These are phyloP conservation scores for Apteryx owenii DNA, from an alignment of 2,113 vertebrate genomes.

Conservation along the genomic window DNA sequence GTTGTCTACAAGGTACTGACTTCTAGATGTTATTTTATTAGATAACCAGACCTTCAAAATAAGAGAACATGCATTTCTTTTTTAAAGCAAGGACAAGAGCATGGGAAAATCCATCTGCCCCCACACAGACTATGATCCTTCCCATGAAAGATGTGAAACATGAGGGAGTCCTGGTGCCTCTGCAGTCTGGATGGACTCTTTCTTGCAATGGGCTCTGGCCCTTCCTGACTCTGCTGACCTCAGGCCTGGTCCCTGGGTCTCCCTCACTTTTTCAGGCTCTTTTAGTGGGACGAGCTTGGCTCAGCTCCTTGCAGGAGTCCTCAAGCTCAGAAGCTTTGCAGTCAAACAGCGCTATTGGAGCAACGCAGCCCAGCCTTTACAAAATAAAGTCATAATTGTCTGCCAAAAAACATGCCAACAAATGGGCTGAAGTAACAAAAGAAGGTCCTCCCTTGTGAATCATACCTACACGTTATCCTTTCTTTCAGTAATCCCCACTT, in stretches of 20 bases:
- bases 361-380: fast-evolving
- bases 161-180: neutral
- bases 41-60: neutral
- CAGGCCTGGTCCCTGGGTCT: neutral
- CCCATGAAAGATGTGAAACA: neutral
- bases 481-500: neutral
- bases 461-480: too few relatives aligned
- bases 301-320: neutral
- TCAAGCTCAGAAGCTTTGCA: neutral
- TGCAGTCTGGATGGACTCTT: neutral
- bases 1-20: neutral
- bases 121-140: neutral
- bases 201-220: neutral
- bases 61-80: neutral
- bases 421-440: neutral
- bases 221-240: neutral
- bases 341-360: fast-evolving
- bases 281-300: fast-evolving
- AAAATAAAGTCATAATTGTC: neutral
- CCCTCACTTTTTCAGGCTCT: neutral
- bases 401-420: fast-evolving
- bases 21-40: neutral
- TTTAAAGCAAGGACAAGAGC: too few relatives aligned
- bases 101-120: neutral
- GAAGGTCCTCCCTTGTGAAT: neutral